These are phyloP conservation scores for Thamnophis elegans DNA, from an alignment of 2,797 vertebrate genomes.

Conservation along the genomic window DNA sequence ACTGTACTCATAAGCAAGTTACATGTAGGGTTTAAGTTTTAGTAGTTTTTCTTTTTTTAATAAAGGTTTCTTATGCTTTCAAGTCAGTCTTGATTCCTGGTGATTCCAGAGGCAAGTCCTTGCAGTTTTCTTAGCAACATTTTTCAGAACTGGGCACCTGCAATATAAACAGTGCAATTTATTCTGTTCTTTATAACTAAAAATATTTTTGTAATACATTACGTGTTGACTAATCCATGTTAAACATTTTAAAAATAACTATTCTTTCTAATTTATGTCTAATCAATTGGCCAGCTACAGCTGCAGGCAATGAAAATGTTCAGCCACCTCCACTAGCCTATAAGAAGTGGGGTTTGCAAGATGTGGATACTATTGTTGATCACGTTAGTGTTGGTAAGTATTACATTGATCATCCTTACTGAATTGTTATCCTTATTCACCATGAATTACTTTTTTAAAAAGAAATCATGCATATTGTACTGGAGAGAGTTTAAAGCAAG, in stretches of 20 bases:
- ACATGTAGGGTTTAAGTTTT: background rate
- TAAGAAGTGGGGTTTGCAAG: slow-evolving; percentile 98
- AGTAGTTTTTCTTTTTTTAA: background rate
- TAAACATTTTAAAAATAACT: slow-evolving; percentile 11
- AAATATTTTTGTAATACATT: background rate
- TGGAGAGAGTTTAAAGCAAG: background rate
- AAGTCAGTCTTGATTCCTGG: background rate
- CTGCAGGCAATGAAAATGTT: slow-evolving; percentile 90
- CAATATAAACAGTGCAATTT: background rate
- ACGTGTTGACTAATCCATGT: background rate
- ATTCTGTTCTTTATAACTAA: background rate
- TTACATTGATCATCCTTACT: background rate
- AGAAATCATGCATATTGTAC: background rate
- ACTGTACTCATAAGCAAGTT: background rate
- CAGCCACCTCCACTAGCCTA: slow-evolving; percentile 95
- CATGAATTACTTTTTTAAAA: background rate
- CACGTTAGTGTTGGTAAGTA: slow-evolving; percentile 92
- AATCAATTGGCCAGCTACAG: slow-evolving; percentile 80
- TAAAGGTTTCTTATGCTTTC: background rate
- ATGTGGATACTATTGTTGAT: slow-evolving; percentile 90
- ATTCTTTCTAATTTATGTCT: slow-evolving; percentile 39
- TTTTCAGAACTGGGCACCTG: background rate
- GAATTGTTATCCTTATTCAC: background rate
- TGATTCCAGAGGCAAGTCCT: background rate
- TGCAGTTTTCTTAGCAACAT: background rate